Base-by-base conservation (phyloP, 2,113 vertebrate genomes). In the Centrocercus urophasianus region DNA sequence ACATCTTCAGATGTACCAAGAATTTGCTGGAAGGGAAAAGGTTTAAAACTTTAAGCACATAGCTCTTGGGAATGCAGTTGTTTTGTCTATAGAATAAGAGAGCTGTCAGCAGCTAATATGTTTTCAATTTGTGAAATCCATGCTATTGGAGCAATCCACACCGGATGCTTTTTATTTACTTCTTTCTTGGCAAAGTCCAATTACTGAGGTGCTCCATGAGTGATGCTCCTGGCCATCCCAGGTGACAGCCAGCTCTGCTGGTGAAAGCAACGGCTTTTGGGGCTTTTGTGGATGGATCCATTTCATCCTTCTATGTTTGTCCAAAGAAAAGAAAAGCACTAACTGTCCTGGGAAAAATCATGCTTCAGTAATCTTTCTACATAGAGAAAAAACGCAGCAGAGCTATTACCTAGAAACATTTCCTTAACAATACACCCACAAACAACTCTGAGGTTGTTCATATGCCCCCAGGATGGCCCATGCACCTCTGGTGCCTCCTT, bases 211-310 rank as follows among this genome's bases (percentile, higher is more conserved):
- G 81, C 57, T 89, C 73, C 90, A 93, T 94, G 96, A 96, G 82
- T 95, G 96, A 97, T 97, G 94, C 84, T 96, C 79, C 71, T 93
- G 80, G 95, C 75, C 90, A 95, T 96, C 91, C 77, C 87, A 93
- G 88, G 40, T 96, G 96, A 96, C 95, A 97, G 95, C 71, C 93
- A 92, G 84, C 71, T 88, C 93, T 78, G 63, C 83, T 73, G 73
- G 84, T 89, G 90, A 95, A 95, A 93, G 77, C 56, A 94, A 30
- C 88, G 74, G 83, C 86, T 96, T 96, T 83, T 38, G 64, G 64
- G 63, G 61, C 93, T 92, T 96, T 96, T 80, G 82, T 89, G 76
- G 59, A 89, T 60, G 50, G 75, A 95, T 94, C 86, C 91, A 91
- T 95, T 93, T 93, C 67, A 89, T 77, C 69, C 38, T 94, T 75